phyloP scores from a whole-genome alignment of 2,888 invertebrate species.

The Mycalesis mineus region DNA sequence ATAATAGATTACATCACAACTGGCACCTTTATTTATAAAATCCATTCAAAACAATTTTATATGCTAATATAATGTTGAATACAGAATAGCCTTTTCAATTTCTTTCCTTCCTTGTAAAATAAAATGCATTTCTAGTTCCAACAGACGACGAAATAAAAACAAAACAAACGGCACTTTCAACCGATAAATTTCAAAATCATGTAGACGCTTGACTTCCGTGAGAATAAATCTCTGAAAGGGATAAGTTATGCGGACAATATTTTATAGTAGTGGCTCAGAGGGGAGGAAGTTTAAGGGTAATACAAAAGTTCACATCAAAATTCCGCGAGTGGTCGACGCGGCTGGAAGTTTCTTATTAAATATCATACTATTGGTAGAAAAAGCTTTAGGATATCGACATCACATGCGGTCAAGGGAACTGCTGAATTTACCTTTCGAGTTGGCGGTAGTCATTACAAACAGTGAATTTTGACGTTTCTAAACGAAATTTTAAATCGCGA shows the following conservation, averaged over 20 bases:
- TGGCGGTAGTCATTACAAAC: too few species aligned
- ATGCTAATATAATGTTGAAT: slow-evolving; percentile 12
- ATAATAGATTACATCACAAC: too few species aligned
- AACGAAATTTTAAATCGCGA: too few species aligned
- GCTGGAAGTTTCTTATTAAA: slow-evolving; percentile 43
- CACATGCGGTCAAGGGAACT: neutral
- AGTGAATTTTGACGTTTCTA: too few species aligned
- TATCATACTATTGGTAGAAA: slow-evolving; percentile 40
- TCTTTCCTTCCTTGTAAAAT: slow-evolving; percentile 2
- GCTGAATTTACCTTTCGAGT: too few species aligned
- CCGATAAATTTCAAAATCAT: slow-evolving; percentile 27
- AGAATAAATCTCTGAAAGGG: slow-evolving; percentile 33
- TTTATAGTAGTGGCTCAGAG: slow-evolving; percentile 45
- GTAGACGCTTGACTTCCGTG: slow-evolving; percentile 25
- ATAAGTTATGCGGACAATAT: slow-evolving; percentile 47
- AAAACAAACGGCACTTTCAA: slow-evolving; percentile 18
- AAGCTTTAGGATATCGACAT: slow-evolving; percentile 26
- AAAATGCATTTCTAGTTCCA: slow-evolving; percentile 1
- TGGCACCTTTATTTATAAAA: too few species aligned
- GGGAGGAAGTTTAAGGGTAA: slow-evolving; percentile 46
- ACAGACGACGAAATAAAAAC: slow-evolving; percentile 10
- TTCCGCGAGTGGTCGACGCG: slow-evolving; percentile 39
- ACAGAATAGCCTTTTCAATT: neutral
- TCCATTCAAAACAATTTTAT: neutral
- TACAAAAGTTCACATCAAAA: slow-evolving; percentile 51